These are phyloP conservation scores for Philereme transversata DNA, from an alignment of 2,888 invertebrate genomes.

Conservation along the genomic window DNA sequence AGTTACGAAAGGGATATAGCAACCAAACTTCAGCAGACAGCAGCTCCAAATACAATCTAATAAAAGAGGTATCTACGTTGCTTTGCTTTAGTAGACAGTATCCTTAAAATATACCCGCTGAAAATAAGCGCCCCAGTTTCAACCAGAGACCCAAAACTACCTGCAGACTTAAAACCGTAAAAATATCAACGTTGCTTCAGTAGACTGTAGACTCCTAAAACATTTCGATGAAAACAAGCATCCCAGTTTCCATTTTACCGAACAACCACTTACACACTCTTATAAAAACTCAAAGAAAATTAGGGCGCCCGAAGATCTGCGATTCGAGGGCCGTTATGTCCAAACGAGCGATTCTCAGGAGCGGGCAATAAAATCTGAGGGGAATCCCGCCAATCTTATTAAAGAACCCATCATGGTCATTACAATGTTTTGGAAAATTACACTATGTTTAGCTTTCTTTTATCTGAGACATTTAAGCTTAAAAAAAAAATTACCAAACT, in stretches of 20 bases:
- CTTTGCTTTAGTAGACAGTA: neutral
- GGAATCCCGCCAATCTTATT: slow-evolving; percentile 66
- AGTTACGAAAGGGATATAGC: no score
- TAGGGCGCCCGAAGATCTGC: slow-evolving; percentile 61
- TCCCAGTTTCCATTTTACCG: slow-evolving; percentile 19
- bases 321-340: slow-evolving; percentile 64
- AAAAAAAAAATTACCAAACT: no score
- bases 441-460: slow-evolving; percentile 32
- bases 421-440: slow-evolving; percentile 70
- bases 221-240: slow-evolving; percentile 13
- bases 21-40: no score
- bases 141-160: no score
- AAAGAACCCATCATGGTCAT: slow-evolving; percentile 57
- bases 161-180: no score
- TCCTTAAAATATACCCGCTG: neutral
- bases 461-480: no score
- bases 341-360: slow-evolving; percentile 65
- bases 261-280: slow-evolving; percentile 38
- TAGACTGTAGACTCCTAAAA: neutral
- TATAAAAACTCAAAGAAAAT: slow-evolving; percentile 60
- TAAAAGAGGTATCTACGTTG: no score
- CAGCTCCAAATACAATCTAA: no score
- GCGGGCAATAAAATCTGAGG: slow-evolving; percentile 65
- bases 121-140: slow-evolving; percentile 15
- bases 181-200: no score